These are phyloP conservation scores for Caenorhabditis inopinata DNA, from an alignment of 1,140 invertebrate species.

Conservation along the genomic window DNA sequence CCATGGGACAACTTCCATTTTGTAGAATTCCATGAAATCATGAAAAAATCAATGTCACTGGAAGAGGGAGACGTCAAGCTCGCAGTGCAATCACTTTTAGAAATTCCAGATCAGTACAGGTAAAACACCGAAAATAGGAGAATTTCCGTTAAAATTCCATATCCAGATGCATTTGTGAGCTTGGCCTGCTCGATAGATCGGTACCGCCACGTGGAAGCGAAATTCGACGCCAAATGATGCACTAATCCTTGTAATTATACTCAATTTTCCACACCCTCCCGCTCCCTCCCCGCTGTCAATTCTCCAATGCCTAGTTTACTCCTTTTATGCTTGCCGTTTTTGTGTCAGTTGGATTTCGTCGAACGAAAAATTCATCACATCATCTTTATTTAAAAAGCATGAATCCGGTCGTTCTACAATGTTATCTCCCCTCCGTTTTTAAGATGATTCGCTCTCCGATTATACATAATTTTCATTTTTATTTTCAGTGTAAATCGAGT, in stretches of 20 bases:
- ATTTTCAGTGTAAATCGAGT: no score
- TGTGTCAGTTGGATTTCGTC: no score
- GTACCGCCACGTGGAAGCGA: slow-evolving; percentile 32
- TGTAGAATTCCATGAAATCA: slow-evolving; percentile 69
- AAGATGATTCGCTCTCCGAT: no score
- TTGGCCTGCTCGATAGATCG: slow-evolving; percentile 40
- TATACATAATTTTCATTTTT: no score
- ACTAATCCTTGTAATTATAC: background rate
- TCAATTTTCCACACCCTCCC: background rate
- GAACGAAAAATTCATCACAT: no score
- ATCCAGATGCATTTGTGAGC: slow-evolving; percentile 42
- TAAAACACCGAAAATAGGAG: background rate
- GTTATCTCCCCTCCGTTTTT: no score
- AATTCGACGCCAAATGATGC: slow-evolving; percentile 39
- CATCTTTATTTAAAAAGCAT: no score
- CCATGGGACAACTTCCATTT: slow-evolving; percentile 72
- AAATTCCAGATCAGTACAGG: slow-evolving; percentile 61
- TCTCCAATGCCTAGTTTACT: no score
- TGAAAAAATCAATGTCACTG: slow-evolving; percentile 42
- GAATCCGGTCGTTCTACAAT: no score
- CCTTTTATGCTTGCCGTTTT: no score
- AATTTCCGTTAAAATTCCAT: background rate
- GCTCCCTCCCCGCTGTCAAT: no score
- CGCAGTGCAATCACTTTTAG: slow-evolving; percentile 63
- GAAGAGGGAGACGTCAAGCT: slow-evolving; percentile 60